A percentile compares a stretch with the other conserved stretches of the same genome.
Evolutionary conservation across 2,113 vertebrate genomes (phyloP).

Genomic region (Galemys pyrenaicus): DNA sequence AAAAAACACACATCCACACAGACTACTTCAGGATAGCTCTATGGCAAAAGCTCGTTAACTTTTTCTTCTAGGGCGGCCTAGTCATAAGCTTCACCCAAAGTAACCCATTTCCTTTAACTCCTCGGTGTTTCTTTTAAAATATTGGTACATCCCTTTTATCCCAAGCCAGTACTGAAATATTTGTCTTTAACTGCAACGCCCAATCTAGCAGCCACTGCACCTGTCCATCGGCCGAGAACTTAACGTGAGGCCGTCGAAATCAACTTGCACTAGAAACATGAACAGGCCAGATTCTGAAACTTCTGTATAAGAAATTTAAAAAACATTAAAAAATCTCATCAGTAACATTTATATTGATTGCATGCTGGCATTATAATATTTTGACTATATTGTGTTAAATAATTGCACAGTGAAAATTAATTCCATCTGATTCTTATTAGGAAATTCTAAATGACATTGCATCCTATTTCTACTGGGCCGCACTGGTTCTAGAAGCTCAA

Average conservation of each 20-base stretch:
- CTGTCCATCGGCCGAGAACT: fast-evolving
- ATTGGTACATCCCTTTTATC: neutral
- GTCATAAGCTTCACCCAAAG: neutral
- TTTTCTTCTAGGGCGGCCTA: neutral
- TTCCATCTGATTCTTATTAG: neutral
- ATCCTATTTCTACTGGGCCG: neutral
- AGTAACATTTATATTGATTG: neutral
- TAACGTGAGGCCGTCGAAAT: neutral
- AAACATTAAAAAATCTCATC: neutral
- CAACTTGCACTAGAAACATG: neutral
- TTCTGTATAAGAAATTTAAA: neutral
- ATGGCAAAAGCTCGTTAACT: neutral
- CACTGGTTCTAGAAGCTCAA: neutral
- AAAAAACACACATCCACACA: neutral
- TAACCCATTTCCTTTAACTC: neutral
- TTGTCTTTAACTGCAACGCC: neutral
- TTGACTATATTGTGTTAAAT: neutral
- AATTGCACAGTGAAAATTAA: neutral
- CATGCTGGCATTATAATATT: neutral
- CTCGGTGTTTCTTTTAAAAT: neutral
- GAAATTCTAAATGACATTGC: neutral
- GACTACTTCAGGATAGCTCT: neutral
- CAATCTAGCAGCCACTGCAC: neutral
- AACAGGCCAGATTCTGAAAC: neutral
- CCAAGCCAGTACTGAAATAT: neutral